Conservation (phyloP, 2,113 vertebrate genomes). For the Hemiprocne comata region DNA sequence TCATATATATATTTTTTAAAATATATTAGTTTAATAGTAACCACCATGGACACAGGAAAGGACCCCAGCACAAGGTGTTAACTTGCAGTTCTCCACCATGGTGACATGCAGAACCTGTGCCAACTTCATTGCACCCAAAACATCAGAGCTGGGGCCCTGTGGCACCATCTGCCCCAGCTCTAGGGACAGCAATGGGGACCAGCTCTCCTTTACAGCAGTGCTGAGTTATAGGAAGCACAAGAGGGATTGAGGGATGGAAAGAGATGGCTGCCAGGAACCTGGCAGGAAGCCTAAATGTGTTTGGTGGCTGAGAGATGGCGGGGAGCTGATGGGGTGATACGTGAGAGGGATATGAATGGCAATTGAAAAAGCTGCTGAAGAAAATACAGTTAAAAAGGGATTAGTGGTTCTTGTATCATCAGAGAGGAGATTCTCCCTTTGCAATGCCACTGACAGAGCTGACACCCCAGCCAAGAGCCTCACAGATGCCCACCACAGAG, state of each 20-base stretch:
- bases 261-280: not conserved
- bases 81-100: accelerated
- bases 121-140: no score
- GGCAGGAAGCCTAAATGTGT: not conserved
- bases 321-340: not conserved
- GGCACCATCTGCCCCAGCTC: not conserved
- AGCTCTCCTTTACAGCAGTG: accelerated
- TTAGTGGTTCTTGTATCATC: not conserved
- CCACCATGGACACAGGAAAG: not conserved
- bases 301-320: not conserved
- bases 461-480: not conserved
- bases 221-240: not conserved
- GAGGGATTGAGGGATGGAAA: not conserved
- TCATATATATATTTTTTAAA: not conserved
- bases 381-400: not conserved
- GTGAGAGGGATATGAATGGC: not conserved
- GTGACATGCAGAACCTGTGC: accelerated
- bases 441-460: not conserved
- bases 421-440: not conserved
- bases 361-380: not conserved
- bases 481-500: not conserved
- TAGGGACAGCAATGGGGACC: not conserved
- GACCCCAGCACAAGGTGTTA: not conserved
- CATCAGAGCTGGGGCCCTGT: not conserved
- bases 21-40: not conserved